Conservation (phyloP, 92 coral and sea anemone genomes). For the Phenganax marumi region DNA sequence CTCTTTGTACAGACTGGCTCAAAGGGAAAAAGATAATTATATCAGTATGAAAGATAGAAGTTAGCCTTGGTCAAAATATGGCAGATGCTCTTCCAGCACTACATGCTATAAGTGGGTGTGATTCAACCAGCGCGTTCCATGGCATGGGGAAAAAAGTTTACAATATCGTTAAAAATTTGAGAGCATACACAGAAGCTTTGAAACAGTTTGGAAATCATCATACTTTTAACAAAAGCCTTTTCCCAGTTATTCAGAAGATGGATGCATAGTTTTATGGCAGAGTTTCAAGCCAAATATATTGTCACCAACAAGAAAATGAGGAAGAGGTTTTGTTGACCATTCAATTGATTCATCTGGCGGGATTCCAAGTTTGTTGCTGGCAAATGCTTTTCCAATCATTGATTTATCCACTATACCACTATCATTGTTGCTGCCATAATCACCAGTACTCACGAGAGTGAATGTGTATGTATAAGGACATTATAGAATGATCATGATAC, state of each 20-base stretch:
- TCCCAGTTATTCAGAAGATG: too few species aligned
- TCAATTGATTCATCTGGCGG: too few species aligned
- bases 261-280: too few species aligned
- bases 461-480: neutral
- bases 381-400: constrained; percentile 40
- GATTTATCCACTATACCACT: constrained; percentile 32
- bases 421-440: constrained; percentile 54
- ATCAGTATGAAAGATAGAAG: neutral
- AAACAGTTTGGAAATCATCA: too few species aligned
- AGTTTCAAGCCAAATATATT: too few species aligned
- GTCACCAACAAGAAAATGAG: too few species aligned
- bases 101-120: constrained; percentile 11
- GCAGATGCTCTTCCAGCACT: constrained; percentile 3
- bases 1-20: neutral
- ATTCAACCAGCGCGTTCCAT: neutral
- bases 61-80: neutral
- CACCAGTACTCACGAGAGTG: constrained; percentile 51
- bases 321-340: too few species aligned
- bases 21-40: neutral
- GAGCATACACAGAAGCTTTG: too few species aligned
- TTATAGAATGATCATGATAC: too few species aligned
- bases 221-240: too few species aligned
- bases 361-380: too few species aligned
- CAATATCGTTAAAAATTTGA: neutral
- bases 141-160: neutral